Conservation (phyloP, 2,113 vertebrate species). For the Alethe castanea region DNA sequence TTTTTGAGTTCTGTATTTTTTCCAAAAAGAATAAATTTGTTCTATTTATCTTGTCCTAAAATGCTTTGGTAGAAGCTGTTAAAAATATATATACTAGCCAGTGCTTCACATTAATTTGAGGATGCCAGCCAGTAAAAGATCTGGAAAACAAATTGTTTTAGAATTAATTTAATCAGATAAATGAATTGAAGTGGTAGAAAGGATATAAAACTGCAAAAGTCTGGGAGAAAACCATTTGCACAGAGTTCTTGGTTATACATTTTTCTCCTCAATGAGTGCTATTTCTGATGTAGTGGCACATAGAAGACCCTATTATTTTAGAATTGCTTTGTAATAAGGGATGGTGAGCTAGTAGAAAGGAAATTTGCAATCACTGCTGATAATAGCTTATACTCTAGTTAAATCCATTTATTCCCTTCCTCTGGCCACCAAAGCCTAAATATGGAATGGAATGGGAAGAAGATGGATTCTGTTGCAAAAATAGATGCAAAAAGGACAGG, state of each 20-base stretch:
- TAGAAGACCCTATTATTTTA: not conserved
- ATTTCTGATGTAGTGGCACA: not conserved
- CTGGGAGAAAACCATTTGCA: not conserved
- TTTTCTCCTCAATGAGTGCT: not conserved
- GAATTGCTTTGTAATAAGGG: not conserved
- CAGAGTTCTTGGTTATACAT: not conserved
- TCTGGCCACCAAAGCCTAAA: not conserved
- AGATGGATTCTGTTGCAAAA: not conserved
- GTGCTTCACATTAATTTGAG: not conserved
- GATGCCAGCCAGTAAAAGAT: not conserved
- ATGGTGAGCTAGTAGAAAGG: not conserved
- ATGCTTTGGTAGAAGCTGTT: not conserved
- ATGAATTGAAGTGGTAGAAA: not conserved
- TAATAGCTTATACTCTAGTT: not conserved
- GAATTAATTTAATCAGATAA: conserved; percentile 1
- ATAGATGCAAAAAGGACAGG: not conserved
- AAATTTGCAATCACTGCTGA: not conserved
- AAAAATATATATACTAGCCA: not conserved
- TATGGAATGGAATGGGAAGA: not conserved
- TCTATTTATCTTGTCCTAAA: conserved; percentile 63
- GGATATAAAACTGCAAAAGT: not conserved
- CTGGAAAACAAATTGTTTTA: not conserved
- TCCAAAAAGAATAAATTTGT: conserved; percentile 46
- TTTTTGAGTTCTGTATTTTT: conserved; percentile 72
- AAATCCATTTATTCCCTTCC: not conserved